Evolutionary conservation across 1,140 invertebrate genomes (phyloP).

Genomic region (Aphis craccivora): DNA sequence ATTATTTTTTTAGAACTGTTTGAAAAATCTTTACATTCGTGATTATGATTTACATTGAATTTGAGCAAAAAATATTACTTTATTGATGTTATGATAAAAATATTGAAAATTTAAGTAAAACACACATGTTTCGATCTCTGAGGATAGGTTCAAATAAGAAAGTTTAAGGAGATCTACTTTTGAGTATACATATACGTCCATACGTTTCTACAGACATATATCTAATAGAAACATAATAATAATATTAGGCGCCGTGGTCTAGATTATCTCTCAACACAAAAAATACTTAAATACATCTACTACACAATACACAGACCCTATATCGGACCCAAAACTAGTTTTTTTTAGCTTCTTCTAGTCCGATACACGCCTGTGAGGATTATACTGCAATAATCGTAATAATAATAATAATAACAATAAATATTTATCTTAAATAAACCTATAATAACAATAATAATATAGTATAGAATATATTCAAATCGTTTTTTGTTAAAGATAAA

Average conservation of each 20-base stretch:
- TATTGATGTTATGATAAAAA: background rate
- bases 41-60: background rate
- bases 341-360: background rate
- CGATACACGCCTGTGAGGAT: background rate
- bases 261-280: slow-evolving; percentile 40
- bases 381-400: background rate
- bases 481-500: slow-evolving; percentile 39
- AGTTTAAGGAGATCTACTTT: slow-evolving; percentile 52
- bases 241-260: slow-evolving; percentile 39
- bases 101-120: slow-evolving; percentile 11
- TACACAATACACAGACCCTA: background rate
- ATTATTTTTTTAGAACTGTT: background rate
- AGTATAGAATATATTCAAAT: background rate
- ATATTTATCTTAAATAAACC: slow-evolving; percentile 50
- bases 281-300: slow-evolving; percentile 33
- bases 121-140: background rate
- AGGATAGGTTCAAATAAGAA: slow-evolving; percentile 35
- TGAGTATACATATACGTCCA: slow-evolving; percentile 6
- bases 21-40: background rate
- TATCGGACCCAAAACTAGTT: background rate
- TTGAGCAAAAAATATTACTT: background rate
- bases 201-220: background rate
- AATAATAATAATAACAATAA: slow-evolving; percentile 53
- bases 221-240: background rate
- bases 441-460: background rate